Percentiles rank a stretch among this genome's conserved stretches.
Evolutionary conservation across 2,113 vertebrate species (phyloP).

Genomic region (Stegostoma tigrinum): DNA sequence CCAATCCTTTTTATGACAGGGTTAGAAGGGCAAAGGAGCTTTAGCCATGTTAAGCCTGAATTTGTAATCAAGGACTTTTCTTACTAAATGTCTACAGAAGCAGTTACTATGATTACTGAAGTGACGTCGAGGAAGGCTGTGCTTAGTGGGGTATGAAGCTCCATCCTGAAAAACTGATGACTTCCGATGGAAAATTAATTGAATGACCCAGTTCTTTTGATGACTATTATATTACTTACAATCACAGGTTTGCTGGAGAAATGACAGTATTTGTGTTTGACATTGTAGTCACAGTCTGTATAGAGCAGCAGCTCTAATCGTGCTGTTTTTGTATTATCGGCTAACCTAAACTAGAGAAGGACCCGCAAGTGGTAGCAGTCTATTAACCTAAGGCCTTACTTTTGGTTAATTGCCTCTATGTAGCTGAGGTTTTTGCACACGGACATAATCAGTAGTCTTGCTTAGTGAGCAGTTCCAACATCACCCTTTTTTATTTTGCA

Average conservation of each 20-base stretch:
- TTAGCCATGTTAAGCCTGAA: background rate
- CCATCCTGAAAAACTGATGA: background rate
- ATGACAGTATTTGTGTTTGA: background rate
- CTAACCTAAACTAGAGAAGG: background rate
- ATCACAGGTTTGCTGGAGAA: background rate
- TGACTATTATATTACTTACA: background rate
- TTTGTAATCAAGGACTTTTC: background rate
- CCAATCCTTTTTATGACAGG: background rate
- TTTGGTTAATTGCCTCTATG: background rate
- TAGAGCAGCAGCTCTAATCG: background rate
- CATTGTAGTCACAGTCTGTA: background rate
- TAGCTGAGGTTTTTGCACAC: background rate
- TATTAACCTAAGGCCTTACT: background rate
- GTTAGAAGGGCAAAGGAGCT: background rate
- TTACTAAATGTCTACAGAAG: background rate
- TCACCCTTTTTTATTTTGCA: background rate
- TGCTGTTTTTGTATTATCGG: background rate
- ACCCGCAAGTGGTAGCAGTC: background rate
- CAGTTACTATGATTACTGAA: background rate
- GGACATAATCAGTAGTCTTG: background rate
- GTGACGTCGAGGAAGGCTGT: background rate
- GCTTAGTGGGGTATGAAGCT: background rate
- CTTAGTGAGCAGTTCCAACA: background rate
- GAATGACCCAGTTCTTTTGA: background rate
- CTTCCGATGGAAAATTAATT: background rate